Base-by-base conservation (phyloP, 2,888 invertebrate genomes). In the Diplolepis rosae region DNA sequence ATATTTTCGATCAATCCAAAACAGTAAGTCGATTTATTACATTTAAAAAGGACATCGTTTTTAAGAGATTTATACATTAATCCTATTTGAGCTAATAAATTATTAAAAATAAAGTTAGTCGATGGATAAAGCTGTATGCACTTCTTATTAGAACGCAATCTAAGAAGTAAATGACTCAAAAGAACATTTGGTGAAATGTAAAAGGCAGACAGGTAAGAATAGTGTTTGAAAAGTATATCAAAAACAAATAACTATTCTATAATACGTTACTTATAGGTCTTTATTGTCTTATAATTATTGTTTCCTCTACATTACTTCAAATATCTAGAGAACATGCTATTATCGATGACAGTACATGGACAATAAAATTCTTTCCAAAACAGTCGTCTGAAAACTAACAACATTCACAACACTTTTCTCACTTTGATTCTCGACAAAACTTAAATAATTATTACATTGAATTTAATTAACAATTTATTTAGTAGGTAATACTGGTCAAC, bases 241-340 rank as follows among this genome's bases (percentile, higher is more conserved):
- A 22, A 39, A 35, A 35, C 2, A 61, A 61, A 61, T 24, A 27
- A 61, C 24, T 1, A 15, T 42, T 42, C 15, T 1, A 9, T 27
- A 61, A 42, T 39, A 27, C 9, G 9, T 48, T 61, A 39, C 27
- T 22, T n/a, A 39, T 61, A 39, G n/a, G 24, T 61, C n/a, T 82
- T 82, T 83, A 83, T 83, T 83, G 81, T 83, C 82, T 75, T 75
- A 73, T 66, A 73, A 70, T 77, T 77, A 78, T 79, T 79, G 71
- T 70, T 79, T 51, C 66, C 56, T 71, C 78, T 79, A 82, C 72
- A 72, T 65, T 68, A 69, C 56, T 74, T 61, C 24, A 27, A 39
- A 61, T 61, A 61, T n/a, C 9, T 24, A 61, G 39, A 42, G 66
- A 75, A 77, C 67, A 67, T 61, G 65, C 28, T 5, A 65, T n/a